Evolutionary conservation across 2,888 invertebrate species (phyloP).

Genomic region (Miltochrista miniata): DNA sequence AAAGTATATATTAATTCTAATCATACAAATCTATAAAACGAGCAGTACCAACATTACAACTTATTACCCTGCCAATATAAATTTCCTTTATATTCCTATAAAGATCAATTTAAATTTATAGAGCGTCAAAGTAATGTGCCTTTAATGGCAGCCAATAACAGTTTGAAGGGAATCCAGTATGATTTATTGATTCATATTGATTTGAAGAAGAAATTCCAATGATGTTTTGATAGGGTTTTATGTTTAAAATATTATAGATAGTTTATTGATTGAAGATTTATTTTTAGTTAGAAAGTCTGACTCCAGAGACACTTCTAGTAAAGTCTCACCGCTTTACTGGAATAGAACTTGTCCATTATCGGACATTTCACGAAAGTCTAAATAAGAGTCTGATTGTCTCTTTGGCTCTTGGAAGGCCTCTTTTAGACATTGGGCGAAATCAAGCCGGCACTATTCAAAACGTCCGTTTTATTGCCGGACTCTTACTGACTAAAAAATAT

Average conservation of each 20-base stretch:
- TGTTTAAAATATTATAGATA: not conserved
- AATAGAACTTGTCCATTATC: too few relatives aligned
- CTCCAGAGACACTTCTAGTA: too few relatives aligned
- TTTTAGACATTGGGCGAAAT: too few relatives aligned
- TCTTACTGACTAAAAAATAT: too few relatives aligned
- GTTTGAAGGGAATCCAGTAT: constrained; percentile 22
- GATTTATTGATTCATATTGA: constrained; percentile 6
- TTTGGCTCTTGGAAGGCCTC: too few relatives aligned
- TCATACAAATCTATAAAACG: too few relatives aligned
- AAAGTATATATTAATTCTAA: too few relatives aligned
- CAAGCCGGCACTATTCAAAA: too few relatives aligned
- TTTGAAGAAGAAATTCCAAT: not conserved
- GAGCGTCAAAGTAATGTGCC: constrained; percentile 5
- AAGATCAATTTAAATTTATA: constrained; percentile 25
- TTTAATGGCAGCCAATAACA: constrained; percentile 30
- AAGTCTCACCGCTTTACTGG: too few relatives aligned
- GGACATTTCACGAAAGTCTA: too few relatives aligned
- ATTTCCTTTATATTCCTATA: constrained; percentile 16
- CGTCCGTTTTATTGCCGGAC: too few relatives aligned
- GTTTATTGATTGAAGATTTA: not conserved
- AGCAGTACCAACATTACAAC: not conserved
- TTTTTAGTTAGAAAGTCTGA: not conserved
- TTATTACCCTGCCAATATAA: constrained; percentile 11
- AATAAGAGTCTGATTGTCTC: too few relatives aligned
- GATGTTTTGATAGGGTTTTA: not conserved